Percentiles rank a stretch among this genome's conserved stretches.
These are phyloP conservation scores for Sula dactylatra DNA, from an alignment of 2,113 vertebrate genomes.

Conservation along the genomic window DNA sequence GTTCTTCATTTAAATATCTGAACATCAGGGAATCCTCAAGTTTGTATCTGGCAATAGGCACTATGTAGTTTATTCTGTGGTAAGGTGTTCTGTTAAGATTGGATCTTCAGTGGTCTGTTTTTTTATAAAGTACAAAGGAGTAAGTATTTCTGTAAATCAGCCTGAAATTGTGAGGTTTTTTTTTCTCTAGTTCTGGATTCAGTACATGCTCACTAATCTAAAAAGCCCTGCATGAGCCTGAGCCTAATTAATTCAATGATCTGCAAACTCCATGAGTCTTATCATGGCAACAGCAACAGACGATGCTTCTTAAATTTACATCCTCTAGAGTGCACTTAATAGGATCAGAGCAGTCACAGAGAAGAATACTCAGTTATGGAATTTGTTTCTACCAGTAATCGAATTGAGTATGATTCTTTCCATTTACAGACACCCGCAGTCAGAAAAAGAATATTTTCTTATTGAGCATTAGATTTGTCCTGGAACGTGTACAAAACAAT, in stretches of 20 bases:
- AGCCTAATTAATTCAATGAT: constrained; percentile 47
- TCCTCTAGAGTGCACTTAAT: constrained; percentile 32
- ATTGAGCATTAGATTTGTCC: background rate
- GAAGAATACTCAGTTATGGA: constrained; percentile 5
- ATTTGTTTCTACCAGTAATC: background rate
- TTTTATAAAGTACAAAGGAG: background rate
- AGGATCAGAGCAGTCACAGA: constrained; percentile 17
- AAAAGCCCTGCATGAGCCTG: constrained; percentile 19
- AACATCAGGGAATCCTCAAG: background rate
- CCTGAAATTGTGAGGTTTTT: background rate
- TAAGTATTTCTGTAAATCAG: background rate
- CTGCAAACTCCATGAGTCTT: constrained; percentile 35
- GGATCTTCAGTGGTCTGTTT: background rate
- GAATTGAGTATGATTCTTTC: background rate
- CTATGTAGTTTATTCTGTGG: background rate
- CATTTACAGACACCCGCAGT: background rate
- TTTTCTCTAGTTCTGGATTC: constrained; percentile 27
- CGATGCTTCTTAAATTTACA: constrained; percentile 38
- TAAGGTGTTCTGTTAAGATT: background rate
- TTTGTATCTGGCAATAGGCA: background rate
- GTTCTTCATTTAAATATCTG: background rate
- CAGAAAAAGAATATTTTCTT: background rate
- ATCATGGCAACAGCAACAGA: constrained; percentile 51
- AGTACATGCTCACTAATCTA: constrained; percentile 26
- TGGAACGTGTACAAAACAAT: background rate